Evolutionary conservation across 1,140 invertebrate species (phyloP).

Genomic region (Nebria ingens): DNA sequence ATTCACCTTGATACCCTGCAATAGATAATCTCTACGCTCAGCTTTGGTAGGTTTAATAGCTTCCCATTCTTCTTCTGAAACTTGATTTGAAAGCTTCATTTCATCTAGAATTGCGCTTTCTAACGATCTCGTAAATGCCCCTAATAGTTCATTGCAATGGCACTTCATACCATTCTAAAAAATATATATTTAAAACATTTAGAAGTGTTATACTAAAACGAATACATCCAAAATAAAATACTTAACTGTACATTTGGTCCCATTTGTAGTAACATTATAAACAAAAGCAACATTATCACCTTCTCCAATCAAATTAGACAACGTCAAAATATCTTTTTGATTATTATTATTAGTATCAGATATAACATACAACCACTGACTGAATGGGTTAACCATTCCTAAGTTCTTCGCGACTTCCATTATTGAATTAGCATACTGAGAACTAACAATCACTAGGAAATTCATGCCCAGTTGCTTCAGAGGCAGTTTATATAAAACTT

Average conservation of each 20-base stretch:
- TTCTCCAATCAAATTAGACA: slow-evolving; percentile 51
- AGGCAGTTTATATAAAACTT: slow-evolving; percentile 41
- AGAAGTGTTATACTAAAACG: slow-evolving; percentile 6
- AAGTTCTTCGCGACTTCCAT: slow-evolving; percentile 54
- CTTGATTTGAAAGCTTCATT: slow-evolving; percentile 53
- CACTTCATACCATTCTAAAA: slow-evolving; percentile 48
- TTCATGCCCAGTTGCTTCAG: slow-evolving; percentile 37
- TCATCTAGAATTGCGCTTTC: slow-evolving; percentile 55
- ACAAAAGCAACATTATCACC: slow-evolving; percentile 76
- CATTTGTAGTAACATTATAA: slow-evolving; percentile 51
- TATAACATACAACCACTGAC: slow-evolving; percentile 72
- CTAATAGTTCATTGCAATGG: slow-evolving; percentile 50
- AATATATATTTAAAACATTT: slow-evolving; percentile 7
- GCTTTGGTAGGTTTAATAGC: slow-evolving; percentile 55
- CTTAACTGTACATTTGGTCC: slow-evolving; percentile 42
- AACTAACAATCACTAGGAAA: slow-evolving; percentile 31
- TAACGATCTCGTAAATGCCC: slow-evolving; percentile 48
- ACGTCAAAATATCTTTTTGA: slow-evolving; percentile 38
- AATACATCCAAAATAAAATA: neutral
- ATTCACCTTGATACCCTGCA: slow-evolving; percentile 45
- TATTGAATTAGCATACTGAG: slow-evolving; percentile 41
- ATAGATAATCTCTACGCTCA: slow-evolving; percentile 48
- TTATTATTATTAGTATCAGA: slow-evolving; percentile 42
- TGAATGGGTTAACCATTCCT: slow-evolving; percentile 53
- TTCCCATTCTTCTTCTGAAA: slow-evolving; percentile 75